Base-by-base conservation (phyloP, 2,113 vertebrate genomes). In the Motacilla alba region DNA sequence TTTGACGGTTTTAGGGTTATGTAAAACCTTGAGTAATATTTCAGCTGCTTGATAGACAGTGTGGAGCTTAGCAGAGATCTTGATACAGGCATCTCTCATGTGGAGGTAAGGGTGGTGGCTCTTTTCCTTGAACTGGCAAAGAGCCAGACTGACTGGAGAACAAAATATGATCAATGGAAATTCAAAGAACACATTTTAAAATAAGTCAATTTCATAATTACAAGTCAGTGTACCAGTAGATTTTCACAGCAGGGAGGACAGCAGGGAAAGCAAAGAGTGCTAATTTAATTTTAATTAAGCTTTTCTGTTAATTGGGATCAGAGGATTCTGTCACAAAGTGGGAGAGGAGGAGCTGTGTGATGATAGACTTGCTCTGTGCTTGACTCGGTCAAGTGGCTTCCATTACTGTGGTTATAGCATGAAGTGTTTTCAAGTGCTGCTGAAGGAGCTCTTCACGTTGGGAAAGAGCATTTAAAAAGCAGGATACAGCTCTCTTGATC, bases 211-310 rank as follows among this genome's bases (percentile, higher is more conserved):
- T 90, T 89, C 20, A 55, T 93, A 90, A 94, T 96, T 95, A 81
- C 64, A 28, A 92, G 66, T 87, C 66, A 13, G 72, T 76, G 53
- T 81, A 69, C 44, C 74, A 62, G 68, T 88, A 87, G 88, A 90
- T 95, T 95, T 96, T 92, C 92, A 82, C 92, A 96, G 86, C 83
- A 37, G 91, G 81, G 77, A 86, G 52, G 77, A 84, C 75, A 83
- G 92, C 77, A 56, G 93, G 80, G 83, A 89, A 94, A 64, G 68
- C 75, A 56, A 13, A 83, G 80, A 78, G 24, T 21, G n/a, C 52
- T 94, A 90, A 95, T 93, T 96, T 96, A 88, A n/a, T 91, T 91
- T 94, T 95, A 92, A 95, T 93, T 93, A 96, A 85, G 80, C 79
- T 77, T 85, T 94, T 91, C 76, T 91, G 80, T 80, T 95, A 77